These are phyloP conservation scores for Diuraphis noxia DNA, from an alignment of 1,140 invertebrate genomes.

Conservation along the genomic window DNA sequence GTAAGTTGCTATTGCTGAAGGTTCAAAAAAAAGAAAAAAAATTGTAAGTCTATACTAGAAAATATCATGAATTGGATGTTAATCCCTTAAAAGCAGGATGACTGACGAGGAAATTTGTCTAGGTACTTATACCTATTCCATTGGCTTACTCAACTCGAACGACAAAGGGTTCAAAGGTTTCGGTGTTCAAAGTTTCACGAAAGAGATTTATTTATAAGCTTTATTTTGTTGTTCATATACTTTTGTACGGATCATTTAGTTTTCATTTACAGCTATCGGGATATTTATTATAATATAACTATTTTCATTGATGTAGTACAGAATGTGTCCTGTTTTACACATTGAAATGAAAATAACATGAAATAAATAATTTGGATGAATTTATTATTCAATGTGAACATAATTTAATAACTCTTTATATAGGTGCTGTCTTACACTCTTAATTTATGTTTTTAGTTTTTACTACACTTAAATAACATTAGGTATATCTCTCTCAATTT, in stretches of 20 bases:
- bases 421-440: not conserved
- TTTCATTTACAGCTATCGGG: not conserved
- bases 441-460: too few species aligned
- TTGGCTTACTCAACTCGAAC: not conserved
- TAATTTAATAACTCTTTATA: not conserved
- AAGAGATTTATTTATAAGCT: not conserved
- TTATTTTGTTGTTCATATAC: not conserved
- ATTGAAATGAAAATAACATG: not conserved
- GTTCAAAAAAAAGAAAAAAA: too few species aligned
- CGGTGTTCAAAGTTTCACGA: not conserved
- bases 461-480: not conserved
- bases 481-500: not conserved
- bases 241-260: not conserved
- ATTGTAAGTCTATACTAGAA: too few species aligned
- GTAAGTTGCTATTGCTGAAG: not conserved
- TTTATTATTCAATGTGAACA: not conserved
- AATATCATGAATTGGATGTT: not conserved
- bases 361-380: not conserved
- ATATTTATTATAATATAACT: not conserved
- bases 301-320: not conserved
- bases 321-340: not conserved
- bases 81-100: not conserved
- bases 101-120: not conserved
- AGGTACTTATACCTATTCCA: not conserved
- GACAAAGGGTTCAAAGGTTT: not conserved